phyloP scores from a whole-genome alignment of 2,113 vertebrate genomes.

The Epinephelus cyanopodus region DNA sequence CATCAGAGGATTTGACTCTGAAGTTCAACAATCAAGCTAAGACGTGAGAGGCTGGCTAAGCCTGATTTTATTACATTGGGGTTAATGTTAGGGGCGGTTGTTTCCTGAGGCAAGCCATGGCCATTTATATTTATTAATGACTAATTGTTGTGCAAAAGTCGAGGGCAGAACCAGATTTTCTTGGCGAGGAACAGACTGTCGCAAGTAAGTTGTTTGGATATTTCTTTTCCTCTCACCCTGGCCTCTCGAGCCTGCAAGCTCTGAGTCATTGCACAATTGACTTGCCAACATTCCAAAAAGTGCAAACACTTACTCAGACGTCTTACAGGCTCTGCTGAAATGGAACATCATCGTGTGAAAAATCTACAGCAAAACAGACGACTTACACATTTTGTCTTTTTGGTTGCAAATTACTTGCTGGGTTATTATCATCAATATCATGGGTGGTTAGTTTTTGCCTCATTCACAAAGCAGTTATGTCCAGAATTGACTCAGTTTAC shows the following conservation, averaged over 20 bases:
- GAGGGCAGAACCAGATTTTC: slow-evolving; percentile 30
- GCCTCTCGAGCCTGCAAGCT: slow-evolving; percentile 5
- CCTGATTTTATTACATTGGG: slow-evolving; percentile 33
- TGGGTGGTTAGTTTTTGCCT: slow-evolving; percentile 39
- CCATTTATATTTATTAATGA: slow-evolving; percentile 69
- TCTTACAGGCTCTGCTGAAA: slow-evolving; percentile 32
- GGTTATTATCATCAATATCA: slow-evolving; percentile 18
- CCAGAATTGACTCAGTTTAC: slow-evolving; percentile 35
- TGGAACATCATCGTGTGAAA: slow-evolving; percentile 32
- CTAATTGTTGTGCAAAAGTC: slow-evolving; percentile 60
- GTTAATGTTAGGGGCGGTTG: slow-evolving; percentile 57
- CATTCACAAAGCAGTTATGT: slow-evolving; percentile 28
- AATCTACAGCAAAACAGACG: background rate
- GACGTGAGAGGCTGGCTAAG: slow-evolving; percentile 22
- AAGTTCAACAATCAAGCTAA: slow-evolving; percentile 37
- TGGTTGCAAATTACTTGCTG: slow-evolving; percentile 25
- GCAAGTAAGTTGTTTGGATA: background rate
- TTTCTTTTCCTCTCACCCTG: background rate
- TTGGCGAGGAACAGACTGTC: background rate
- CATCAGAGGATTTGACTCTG: slow-evolving; percentile 35
- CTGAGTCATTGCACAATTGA: slow-evolving; percentile 30
- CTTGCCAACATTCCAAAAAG: slow-evolving; percentile 25
- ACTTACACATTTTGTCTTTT: background rate
- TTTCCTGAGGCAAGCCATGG: slow-evolving; percentile 41
- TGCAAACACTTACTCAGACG: background rate